Evolutionary conservation across 2,888 invertebrate species (phyloP), one percentile per base, ranked within the genome.

Genomic region (Ophion obscuratus): DNA sequence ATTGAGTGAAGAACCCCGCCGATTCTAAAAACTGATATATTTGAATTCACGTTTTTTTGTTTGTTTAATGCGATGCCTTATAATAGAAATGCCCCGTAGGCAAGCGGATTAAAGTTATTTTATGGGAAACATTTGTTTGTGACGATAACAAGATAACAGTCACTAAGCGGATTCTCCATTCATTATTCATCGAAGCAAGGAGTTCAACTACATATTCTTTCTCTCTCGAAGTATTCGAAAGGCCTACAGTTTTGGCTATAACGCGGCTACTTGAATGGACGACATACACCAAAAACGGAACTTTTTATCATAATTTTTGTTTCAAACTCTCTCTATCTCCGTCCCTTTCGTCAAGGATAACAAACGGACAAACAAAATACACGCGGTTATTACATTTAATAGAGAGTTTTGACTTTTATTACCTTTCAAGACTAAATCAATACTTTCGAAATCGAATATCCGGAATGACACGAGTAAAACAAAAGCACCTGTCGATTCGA

Each of bases 381-480:
- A 83, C 62, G 40, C 59, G 77, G 24, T 53, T 66, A 81, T 75
- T 84, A 84, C 47, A 83, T 68, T 78, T 83, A 86, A 59, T 86
- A 83, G 86, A 86, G 86, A 86, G 86, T 86, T 79, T 70, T 68
- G 36, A 64, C 20, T 27, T 67, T 6, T 44, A 59, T 79, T 79
- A 40, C 53, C 6, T 24, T 62, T 78, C 27, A 57, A 74, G 44
- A 24, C 53, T 57, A 40, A 24, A 59, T 66, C 76, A 64, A 68
- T 47, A 66, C 68, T 81, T 83, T 83, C 83, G 83, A 86, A 83
- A 86, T 66, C 24, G 77, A 86, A 86, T 44, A 75, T 86, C 36
- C 86, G 81, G 70, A 83, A 86, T 83, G 83, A 78, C 73, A 83
- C 81, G 74, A 78, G 77, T 83, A 77, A 74, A 81, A 66, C 67